Conservation (phyloP, 2,888 invertebrate species). For the Pristionchus fissidentatus region DNA sequence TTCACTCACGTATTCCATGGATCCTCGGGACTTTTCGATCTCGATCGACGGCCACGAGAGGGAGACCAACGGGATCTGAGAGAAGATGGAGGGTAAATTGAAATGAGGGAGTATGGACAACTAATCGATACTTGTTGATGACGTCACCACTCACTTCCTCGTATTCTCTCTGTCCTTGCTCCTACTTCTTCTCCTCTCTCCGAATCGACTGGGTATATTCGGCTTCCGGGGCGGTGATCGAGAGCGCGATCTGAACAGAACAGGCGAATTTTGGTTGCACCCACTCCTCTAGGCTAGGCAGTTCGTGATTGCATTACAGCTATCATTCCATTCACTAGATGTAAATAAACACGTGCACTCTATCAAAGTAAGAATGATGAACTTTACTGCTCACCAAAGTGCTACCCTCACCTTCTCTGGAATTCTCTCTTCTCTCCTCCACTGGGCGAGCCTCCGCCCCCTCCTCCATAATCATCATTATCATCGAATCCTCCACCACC, state of each 20-base stretch:
- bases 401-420: too few species aligned
- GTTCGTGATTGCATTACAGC: too few species aligned
- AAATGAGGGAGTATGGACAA: too few species aligned
- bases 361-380: too few species aligned
- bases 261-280: too few species aligned
- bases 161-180: neutral
- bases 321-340: too few species aligned
- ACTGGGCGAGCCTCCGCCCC: conserved; percentile 2
- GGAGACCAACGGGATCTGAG: neutral
- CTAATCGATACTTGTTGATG: too few species aligned
- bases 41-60: neutral
- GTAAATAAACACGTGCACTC: too few species aligned
- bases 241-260: neutral
- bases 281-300: too few species aligned
- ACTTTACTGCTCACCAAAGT: too few species aligned
- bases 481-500: conserved; percentile 12
- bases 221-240: neutral
- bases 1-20: conserved; percentile 10
- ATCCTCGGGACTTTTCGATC: neutral
- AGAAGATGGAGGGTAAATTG: too few species aligned
- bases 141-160: neutral
- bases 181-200: neutral
- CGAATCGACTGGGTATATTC: neutral
- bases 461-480: conserved; percentile 11
- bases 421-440: neutral